These are phyloP conservation scores for Urocynchramus pylzowi DNA, from an alignment of 2,113 vertebrate genomes.

Conservation along the genomic window DNA sequence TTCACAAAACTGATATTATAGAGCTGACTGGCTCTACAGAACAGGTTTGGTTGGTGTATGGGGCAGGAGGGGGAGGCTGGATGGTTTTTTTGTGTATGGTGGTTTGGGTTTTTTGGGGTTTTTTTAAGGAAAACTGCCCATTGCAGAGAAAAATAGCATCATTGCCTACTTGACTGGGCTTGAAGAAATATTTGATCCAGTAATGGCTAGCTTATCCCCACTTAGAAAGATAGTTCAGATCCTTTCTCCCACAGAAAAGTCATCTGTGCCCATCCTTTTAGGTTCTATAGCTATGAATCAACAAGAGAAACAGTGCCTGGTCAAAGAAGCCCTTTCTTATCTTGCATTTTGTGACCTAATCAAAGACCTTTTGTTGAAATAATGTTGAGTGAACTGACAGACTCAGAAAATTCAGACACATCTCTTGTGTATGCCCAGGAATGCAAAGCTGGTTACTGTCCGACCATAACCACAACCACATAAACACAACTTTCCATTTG, in stretches of 20 bases:
- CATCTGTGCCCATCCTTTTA: not conserved
- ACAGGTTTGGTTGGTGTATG: not conserved
- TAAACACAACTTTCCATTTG: constrained; percentile 52
- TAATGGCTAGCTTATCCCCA: not conserved
- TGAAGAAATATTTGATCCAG: not conserved
- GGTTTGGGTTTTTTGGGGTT: not conserved
- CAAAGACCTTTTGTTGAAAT: constrained; percentile 25
- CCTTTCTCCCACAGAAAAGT: not conserved
- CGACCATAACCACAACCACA: constrained; percentile 53
- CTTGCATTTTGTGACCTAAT: not conserved
- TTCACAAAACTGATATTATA: not conserved
- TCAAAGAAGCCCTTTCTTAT: not conserved
- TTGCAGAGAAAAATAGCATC: not conserved
- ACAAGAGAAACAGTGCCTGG: not conserved
- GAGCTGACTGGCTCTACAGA: not conserved
- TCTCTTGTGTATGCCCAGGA: constrained; percentile 23
- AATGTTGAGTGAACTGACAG: not conserved
- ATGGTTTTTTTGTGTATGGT: not conserved
- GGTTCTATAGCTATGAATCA: not conserved
- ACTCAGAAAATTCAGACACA: constrained; percentile 23
- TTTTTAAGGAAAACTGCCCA: not conserved
- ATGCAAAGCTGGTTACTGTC: constrained; percentile 42
- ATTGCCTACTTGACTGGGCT: not conserved
- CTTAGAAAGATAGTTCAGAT: not conserved
- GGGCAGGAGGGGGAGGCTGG: fast-evolving